Conservation (phyloP, 2,888 invertebrate genomes). For the Cephus spinipes region DNA sequence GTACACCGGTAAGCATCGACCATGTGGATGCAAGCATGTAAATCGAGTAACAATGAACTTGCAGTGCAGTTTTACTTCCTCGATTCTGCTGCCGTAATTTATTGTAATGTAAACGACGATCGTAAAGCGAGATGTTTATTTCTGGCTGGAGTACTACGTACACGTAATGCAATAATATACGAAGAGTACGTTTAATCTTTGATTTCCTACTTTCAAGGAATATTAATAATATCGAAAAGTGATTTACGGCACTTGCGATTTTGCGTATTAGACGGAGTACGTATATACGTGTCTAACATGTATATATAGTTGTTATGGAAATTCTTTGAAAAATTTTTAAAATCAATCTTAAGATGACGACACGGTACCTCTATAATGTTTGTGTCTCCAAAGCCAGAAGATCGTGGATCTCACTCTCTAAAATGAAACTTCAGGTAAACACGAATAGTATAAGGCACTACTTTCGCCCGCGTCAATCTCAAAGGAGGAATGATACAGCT, state of each 20-base stretch:
- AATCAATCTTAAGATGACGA: no score
- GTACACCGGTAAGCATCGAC: not conserved
- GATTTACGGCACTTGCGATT: not conserved
- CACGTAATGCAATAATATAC: not conserved
- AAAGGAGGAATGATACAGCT: not conserved
- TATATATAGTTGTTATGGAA: not conserved
- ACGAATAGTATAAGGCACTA: not conserved
- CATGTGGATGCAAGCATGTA: conserved; percentile 18
- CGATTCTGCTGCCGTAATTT: not conserved
- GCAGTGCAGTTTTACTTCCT: not conserved
- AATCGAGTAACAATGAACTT: conserved; percentile 23
- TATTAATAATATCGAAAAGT: no score
- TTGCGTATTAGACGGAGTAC: not conserved
- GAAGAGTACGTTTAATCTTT: not conserved
- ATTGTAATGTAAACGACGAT: not conserved
- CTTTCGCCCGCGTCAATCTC: not conserved
- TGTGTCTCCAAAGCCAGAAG: not conserved
- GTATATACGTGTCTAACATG: not conserved
- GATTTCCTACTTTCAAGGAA: not conserved
- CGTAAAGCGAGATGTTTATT: not conserved
- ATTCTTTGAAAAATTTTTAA: not conserved
- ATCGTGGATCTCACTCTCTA: not conserved
- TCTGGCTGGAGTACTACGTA: not conserved
- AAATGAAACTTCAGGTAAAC: not conserved
- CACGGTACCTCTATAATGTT: not conserved